Evolutionary conservation across 2,888 invertebrate genomes (phyloP).

Genomic region (Eupithecia centaureata): DNA sequence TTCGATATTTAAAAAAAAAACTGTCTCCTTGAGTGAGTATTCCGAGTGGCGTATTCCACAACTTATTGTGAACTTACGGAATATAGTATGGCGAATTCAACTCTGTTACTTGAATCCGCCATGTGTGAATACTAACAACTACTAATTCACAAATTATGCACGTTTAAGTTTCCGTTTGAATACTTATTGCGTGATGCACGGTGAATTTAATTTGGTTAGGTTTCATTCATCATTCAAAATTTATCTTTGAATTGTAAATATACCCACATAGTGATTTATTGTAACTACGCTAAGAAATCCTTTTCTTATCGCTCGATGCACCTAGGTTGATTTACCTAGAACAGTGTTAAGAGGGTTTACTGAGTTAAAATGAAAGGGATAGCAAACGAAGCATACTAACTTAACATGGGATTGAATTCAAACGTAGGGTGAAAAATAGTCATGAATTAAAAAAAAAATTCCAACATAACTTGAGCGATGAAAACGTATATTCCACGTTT

Average conservation of each 20-base stretch:
- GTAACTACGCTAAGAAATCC: neutral
- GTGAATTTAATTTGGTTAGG: neutral
- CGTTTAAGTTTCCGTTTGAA: neutral
- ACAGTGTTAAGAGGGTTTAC: neutral
- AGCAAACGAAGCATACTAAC: neutral
- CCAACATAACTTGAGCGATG: neutral
- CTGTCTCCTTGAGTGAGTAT: too few species aligned
- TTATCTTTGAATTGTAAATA: neutral
- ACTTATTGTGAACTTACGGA: too few species aligned
- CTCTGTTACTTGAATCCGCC: too few species aligned
- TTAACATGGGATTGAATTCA: neutral
- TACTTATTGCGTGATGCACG: neutral
- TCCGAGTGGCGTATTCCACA: too few species aligned
- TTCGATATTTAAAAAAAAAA: too few species aligned
- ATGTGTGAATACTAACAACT: neutral
- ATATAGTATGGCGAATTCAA: too few species aligned
- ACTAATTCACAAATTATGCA: neutral
- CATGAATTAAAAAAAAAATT: neutral
- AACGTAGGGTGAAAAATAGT: neutral
- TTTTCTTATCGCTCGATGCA: neutral
- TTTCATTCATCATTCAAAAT: neutral
- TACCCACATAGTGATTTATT: neutral
- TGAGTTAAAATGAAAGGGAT: neutral
- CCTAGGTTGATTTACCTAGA: neutral
- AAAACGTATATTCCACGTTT: too few species aligned